These are phyloP conservation scores for Catostylus mosaicus DNA, from an alignment of 30 jellyfish, hydroid and myxozoan genomes.

Conservation along the genomic window DNA sequence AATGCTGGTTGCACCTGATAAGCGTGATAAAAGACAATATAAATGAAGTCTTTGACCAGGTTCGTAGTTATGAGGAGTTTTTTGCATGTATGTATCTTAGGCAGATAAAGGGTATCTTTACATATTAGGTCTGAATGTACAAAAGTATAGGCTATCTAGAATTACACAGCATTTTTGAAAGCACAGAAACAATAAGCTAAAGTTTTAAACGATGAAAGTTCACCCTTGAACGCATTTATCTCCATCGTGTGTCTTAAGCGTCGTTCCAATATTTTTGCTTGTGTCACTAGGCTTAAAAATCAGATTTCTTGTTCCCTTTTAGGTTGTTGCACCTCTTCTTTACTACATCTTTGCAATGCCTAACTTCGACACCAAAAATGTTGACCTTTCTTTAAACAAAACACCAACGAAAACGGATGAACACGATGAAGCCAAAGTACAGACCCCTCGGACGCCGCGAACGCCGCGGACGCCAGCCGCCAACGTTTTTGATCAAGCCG, in stretches of 20 bases:
- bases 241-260: too few relatives aligned
- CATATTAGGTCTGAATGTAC: too few relatives aligned
- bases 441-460: constrained; percentile 39
- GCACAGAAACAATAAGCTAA: too few relatives aligned
- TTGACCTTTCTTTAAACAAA: constrained; percentile 10
- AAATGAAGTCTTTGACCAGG: constrained; percentile 74
- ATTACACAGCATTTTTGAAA: too few relatives aligned
- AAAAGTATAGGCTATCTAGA: too few relatives aligned
- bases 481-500: constrained; percentile 10
- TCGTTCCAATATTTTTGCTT: too few relatives aligned
- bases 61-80: too few relatives aligned
- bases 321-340: constrained; percentile 56
- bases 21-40: constrained; percentile 44
- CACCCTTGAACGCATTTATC: too few relatives aligned
- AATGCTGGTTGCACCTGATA: constrained; percentile 85
- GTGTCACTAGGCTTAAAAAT: too few relatives aligned
- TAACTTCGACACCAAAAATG: neutral
- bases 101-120: too few relatives aligned
- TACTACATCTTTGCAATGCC: constrained; percentile 35
- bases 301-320: constrained; percentile 3
- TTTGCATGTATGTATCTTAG: too few relatives aligned
- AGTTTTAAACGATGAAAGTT: too few relatives aligned
- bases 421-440: neutral
- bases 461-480: constrained; percentile 60
- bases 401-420: constrained; percentile 29